Conservation (phyloP, 2,888 invertebrate species). For the Epinotia demarniana region DNA sequence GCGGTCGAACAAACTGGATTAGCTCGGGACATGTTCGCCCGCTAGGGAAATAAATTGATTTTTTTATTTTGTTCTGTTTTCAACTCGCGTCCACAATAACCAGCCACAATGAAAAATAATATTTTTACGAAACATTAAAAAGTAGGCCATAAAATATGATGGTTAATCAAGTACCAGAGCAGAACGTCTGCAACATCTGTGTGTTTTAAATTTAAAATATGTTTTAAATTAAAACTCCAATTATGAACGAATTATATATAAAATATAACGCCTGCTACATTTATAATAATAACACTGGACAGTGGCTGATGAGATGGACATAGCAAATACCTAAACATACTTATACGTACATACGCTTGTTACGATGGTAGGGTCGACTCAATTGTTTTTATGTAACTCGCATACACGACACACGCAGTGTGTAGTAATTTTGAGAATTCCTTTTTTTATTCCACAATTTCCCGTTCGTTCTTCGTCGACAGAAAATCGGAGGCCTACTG, state of each 20-base stretch:
- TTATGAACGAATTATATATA: too few species aligned
- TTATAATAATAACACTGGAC: too few species aligned
- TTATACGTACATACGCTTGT: not conserved
- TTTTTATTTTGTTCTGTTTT: conserved; percentile 71
- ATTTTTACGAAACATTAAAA: conserved; percentile 64
- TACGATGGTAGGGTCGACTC: not conserved
- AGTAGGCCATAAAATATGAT: conserved; percentile 52
- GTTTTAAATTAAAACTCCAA: not conserved
- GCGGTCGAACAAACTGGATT: conserved; percentile 83
- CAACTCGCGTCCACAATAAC: conserved; percentile 74
- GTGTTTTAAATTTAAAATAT: not conserved
- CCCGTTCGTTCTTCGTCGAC: not conserved
- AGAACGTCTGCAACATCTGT: not conserved
- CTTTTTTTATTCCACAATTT: conserved; percentile 10
- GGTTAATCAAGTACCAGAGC: not conserved
- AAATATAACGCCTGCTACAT: too few species aligned
- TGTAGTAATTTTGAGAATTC: conserved; percentile 2
- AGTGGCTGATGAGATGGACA: not conserved
- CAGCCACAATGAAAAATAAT: conserved; percentile 77
- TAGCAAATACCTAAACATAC: not conserved
- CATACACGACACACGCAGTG: conserved; percentile 1
- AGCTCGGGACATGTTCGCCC: conserved; percentile 80
- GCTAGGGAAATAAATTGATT: conserved; percentile 82
- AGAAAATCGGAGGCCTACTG: not conserved
- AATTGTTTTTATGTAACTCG: conserved; percentile 11